Base-by-base conservation (phyloP, 30 jellyfish, hydroid and myxozoan species). In the Chironex yamaguchii region DNA sequence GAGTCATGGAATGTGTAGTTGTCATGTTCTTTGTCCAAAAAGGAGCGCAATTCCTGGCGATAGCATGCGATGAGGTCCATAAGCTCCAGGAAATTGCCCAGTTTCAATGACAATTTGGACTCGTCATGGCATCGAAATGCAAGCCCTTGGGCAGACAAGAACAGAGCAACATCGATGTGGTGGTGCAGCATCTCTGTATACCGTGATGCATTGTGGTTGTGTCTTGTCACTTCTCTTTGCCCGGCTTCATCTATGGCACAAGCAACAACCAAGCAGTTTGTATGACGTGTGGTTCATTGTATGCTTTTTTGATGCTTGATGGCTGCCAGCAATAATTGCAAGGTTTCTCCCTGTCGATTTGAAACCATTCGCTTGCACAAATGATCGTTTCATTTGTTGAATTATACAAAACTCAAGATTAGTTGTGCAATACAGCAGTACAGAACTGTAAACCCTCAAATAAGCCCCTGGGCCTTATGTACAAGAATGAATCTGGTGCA, bases 301-400 rank as follows among this genome's bases (percentile, higher is more conserved):
- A 76, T 76, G 90, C 36, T 79, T 79, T 79, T 79, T 79, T 36
- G 90, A 79, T 62, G 90, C 83, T 62, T 79, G 90, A 79, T 64
- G 82, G 79, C 90, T 79, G 83, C 90, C 84, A 29, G 90, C 90
- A 35, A 79, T 0, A 34, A 58, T 79, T 62, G 48, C 27, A 28
- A 62, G 72, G 64, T 79, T 79, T 49, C 21, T 6, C 48, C 90
- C 90, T 0, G 90, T 79, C 62, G 90, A 79, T 62, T 62, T 79
- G 83, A 58, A 79, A n/a, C 81, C 90, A 67, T 70, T 68, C 25
- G 14, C 67, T 29, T 68, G 82, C 25, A 68, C 82, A 68, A 68
- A 68, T 29, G 86, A 72, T 23, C 87, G 74, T 74, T 74, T 69
- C 71, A 69, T 69, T 67, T 69, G 23, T 69, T 69, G 82, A 69